Base-by-base conservation (phyloP, 1,140 invertebrate genomes). In the Drosophila pseudoananassae region DNA sequence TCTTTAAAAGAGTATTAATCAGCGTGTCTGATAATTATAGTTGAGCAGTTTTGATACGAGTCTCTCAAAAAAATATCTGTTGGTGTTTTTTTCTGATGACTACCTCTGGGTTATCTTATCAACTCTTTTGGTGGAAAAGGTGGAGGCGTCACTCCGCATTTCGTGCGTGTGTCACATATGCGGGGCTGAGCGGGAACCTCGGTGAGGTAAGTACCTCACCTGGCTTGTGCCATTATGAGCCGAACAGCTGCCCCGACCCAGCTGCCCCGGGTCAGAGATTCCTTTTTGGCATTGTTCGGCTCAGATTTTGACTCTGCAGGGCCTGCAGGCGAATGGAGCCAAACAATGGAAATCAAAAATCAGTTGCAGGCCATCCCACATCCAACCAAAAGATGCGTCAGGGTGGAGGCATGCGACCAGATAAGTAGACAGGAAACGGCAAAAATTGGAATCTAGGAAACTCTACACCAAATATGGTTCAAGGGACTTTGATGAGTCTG, bases 211-310 rank as follows among this genome's bases (percentile, higher is more conserved):
- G 8, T 43, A 23, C 43, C 70, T 73, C 69, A 73, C 70, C 70
- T 73, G 70, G 70, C 70, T 43, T 73, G 70, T 73, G 70, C 70
- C 70, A 73, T 43, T 40, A 73, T 63, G 40, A 9, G 69, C 43
- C 38, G 29, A 54, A 69, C 70, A 73, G 69, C 69, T 73, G 70
- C 69, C 68, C 47, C 43, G 69, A 29, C 25, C 47, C 69, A 73
- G 51, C 70, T 73, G 70, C 70, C 70, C 17, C 49, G 20, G 54
- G 47, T 47, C 36, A 54, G 51, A 38, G 54, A 71, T 52, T 52
- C 63, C 63, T 23, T 59, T 51, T 71, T 70, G 46, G 51, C 65
- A 72, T 71, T 71, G 68, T 71, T 71, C 55, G 54, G 10, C 3
- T 9, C 25, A 36, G 71, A 69, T 69, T 69, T 69, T 68, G 65